Percentiles rank a stretch among this genome's conserved stretches.
These are phyloP conservation scores for Stenchaetothrips biformis DNA, from an alignment of 2,888 invertebrate genomes.

Conservation along the genomic window DNA sequence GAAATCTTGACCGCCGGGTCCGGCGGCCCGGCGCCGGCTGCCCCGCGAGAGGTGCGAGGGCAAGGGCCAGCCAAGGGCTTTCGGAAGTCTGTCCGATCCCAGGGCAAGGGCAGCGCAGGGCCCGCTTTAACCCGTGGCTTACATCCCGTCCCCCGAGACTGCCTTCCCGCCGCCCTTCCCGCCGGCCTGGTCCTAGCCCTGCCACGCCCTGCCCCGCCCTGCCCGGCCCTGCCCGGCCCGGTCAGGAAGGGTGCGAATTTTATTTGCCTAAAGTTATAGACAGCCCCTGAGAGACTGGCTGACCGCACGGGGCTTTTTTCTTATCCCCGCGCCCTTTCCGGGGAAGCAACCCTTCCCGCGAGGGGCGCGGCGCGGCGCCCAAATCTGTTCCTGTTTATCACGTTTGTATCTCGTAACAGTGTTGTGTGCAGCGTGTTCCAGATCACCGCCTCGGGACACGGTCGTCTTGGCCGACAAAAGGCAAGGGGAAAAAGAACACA, in stretches of 20 bases:
- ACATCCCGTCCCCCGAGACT: neutral
- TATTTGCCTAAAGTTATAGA: conserved; percentile 23
- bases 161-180: too few species aligned
- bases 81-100: neutral
- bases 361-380: neutral
- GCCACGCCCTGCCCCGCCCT: too few species aligned
- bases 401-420: neutral
- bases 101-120: neutral
- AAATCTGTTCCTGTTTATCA: conserved; percentile 17
- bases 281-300: neutral
- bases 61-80: neutral
- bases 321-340: neutral
- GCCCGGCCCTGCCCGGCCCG: too few species aligned
- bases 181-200: too few species aligned
- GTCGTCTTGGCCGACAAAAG: too few species aligned
- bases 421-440: too few species aligned
- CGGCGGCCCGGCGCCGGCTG: neutral
- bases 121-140: conserved; percentile 15
- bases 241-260: conserved; percentile 15
- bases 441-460: too few species aligned
- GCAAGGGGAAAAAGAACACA: too few species aligned
- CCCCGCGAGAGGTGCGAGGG: neutral
- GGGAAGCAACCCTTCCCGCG: neutral
- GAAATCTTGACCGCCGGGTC: conserved; percentile 11
- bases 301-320: neutral